Base-by-base conservation (phyloP, 2,113 vertebrate genomes). In the Chaenogobius annularis region DNA sequence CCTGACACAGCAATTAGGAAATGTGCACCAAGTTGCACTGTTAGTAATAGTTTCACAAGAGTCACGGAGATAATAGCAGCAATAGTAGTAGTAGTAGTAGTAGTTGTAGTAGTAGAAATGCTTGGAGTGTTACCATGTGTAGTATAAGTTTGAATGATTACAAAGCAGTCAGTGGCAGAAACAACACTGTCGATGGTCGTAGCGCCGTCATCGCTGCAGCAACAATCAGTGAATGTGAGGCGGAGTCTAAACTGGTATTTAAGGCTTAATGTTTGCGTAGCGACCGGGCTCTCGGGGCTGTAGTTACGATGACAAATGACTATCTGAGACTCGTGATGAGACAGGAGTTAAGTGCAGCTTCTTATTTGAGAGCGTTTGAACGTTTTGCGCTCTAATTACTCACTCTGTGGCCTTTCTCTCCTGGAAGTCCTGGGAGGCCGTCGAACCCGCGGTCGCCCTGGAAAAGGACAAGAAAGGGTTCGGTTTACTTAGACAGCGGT, bases 371-470 rank as follows among this genome's bases (percentile, higher is more conserved):
- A 17, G 35, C 78, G 47, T 52, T 11, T 31, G 23, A 37, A 73
- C 62, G 14, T 23, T 70, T 64, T 17, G 13, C n/a, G 26, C 58
- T 63, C 13, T 17, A 67, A 20, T 35, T 64, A 87, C 95, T 96
- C 90, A 99, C 98, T 92, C 97, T 94, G 78, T 99, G 96, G 75
- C 97, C 98, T 84, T 99, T 99, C 77, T 98, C 96, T 85, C 98
- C 98, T 59, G 98, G 98, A 64, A 99, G 95, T 78, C 98, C 98
- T 20, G 98, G 98, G 77, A 99, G 96, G 56, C 98, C 98, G 81
- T 99, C 97, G 75, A 99, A 99, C 47, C 98, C 98, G 88, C 97
- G 92, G 78, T 99, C 98, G 31, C 98, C 98, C 97, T 99, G 87
- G 8, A 40, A 82, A 93, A 19, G 11, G 35, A 88, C 63, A 63